A percentile compares a stretch with the other conserved stretches of the same genome.
Conservation (phyloP, 2,797 vertebrate species). For the Epinephelus malabaricus region DNA sequence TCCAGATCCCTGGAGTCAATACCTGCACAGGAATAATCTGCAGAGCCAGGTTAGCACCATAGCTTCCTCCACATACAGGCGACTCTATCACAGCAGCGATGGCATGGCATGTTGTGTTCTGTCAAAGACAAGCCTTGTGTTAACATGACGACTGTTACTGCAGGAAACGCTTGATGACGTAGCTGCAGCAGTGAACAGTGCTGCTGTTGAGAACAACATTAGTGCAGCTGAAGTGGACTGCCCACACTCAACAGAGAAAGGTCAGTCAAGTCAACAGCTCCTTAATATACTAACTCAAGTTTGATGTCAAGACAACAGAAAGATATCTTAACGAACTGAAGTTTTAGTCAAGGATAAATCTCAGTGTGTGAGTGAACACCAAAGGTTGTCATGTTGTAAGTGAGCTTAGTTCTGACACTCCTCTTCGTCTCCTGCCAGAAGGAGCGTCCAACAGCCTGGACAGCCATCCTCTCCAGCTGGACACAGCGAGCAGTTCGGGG, state of each 20-base stretch:
- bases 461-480: constrained; percentile 90
- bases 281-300: too few relatives aligned
- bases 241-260: constrained; percentile 87
- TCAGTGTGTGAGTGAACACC: background rate
- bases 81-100: too few relatives aligned
- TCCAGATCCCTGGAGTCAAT: constrained; percentile 99
- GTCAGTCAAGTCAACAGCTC: constrained; percentile 66
- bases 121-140: background rate
- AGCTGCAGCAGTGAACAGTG: constrained; percentile 80
- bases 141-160: constrained; percentile 5
- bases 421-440: constrained; percentile 76
- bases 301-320: too few relatives aligned
- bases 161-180: constrained; percentile 90
- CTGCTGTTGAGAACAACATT: constrained; percentile 85
- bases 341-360: too few relatives aligned
- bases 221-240: constrained; percentile 82
- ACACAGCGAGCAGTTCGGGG: constrained; percentile 79
- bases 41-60: constrained; percentile 88
- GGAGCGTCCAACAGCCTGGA: constrained; percentile 86
- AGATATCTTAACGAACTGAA: too few relatives aligned
- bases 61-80: background rate
- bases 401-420: background rate
- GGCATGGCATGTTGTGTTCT: too few relatives aligned
- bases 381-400: background rate
- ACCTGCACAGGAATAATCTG: constrained; percentile 92